These are phyloP conservation scores for Rhagonycha fulva DNA, from an alignment of 2,888 invertebrate genomes.

Conservation along the genomic window DNA sequence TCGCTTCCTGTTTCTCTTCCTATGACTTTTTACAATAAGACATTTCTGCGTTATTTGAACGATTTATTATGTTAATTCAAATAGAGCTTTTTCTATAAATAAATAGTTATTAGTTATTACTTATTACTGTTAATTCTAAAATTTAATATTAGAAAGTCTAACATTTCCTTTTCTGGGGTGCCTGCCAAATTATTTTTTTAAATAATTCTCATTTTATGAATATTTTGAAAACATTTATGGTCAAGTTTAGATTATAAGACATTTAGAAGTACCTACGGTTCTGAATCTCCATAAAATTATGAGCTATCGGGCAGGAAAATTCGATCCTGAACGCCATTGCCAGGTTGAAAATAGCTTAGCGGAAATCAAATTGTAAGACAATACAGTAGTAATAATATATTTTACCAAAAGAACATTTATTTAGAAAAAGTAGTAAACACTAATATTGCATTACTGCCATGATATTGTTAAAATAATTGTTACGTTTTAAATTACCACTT, in stretches of 20 bases:
- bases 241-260: neutral
- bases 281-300: neutral
- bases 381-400: neutral
- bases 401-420: neutral
- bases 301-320: neutral
- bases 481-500: neutral
- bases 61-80: neutral
- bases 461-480: neutral
- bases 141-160: neutral
- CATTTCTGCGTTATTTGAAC: slow-evolving; percentile 20
- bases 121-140: neutral
- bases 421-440: neutral
- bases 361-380: neutral
- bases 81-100: too few relatives aligned
- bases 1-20: slow-evolving; percentile 44
- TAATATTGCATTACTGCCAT: neutral
- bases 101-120: too few relatives aligned
- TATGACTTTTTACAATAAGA: slow-evolving; percentile 14
- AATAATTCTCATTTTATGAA: neutral
- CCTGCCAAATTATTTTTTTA: neutral
- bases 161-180: neutral
- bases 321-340: neutral
- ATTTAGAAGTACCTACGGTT: neutral
- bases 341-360: neutral
- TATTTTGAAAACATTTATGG: neutral